A percentile compares a stretch with the other conserved stretches of the same genome.
These are phyloP conservation scores for Motacilla tschutschensis DNA, from an alignment of 2,113 vertebrate genomes.

Conservation along the genomic window DNA sequence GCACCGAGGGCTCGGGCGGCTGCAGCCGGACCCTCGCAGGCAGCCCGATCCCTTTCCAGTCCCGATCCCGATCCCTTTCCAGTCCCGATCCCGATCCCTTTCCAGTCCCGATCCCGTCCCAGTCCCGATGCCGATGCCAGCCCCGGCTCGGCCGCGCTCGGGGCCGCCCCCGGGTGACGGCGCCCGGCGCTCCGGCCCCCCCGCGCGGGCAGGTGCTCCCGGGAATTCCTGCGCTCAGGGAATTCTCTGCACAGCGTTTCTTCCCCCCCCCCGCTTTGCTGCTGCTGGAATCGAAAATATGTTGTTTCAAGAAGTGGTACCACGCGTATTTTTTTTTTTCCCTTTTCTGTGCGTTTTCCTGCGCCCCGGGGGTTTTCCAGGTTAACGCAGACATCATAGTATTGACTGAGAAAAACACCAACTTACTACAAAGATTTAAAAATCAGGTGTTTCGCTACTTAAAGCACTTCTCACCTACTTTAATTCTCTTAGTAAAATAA, in stretches of 20 bases:
- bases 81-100: rapidly evolving
- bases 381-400: rapidly evolving
- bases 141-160: not conserved
- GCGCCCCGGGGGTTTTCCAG: not conserved
- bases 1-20: not conserved
- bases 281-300: not conserved
- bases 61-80: not conserved
- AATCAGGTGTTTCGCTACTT: not conserved
- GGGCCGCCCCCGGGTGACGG: not conserved
- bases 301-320: not conserved
- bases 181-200: not conserved
- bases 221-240: not conserved
- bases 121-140: rapidly evolving
- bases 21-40: too few species aligned
- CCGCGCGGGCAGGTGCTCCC: not conserved
- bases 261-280: rapidly evolving
- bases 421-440: not conserved
- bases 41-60: not conserved
- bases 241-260: too few species aligned
- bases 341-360: not conserved
- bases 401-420: not conserved
- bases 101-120: not conserved
- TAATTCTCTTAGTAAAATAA: not conserved
- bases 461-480: not conserved
- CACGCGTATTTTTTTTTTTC: rapidly evolving